Conservation (phyloP, 2,888 invertebrate genomes). For the Gonocerus acuteangulatus region DNA sequence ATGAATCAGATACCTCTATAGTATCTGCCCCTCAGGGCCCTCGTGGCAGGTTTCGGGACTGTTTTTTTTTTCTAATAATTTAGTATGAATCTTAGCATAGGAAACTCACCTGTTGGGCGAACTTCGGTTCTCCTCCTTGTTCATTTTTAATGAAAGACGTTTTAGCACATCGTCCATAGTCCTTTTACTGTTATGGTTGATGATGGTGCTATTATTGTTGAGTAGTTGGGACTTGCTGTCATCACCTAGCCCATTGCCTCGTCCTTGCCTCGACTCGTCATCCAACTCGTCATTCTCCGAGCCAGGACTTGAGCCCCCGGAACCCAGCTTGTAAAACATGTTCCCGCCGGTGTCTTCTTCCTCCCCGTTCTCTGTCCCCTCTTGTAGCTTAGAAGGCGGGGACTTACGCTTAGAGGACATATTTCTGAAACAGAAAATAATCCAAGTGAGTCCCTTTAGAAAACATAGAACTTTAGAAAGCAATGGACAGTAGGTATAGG, state of each 20-base stretch:
- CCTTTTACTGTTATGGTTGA: slow-evolving; percentile 59
- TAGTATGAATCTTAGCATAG: too few relatives aligned
- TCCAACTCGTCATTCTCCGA: slow-evolving; percentile 43
- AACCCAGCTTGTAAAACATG: slow-evolving; percentile 41
- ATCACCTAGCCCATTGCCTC: background rate
- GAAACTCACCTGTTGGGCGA: slow-evolving; percentile 50
- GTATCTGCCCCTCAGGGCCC: too few relatives aligned
- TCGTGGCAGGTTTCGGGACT: too few relatives aligned
- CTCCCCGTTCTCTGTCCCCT: slow-evolving; percentile 57
- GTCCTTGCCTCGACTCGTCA: slow-evolving; percentile 5
- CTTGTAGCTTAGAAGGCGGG: slow-evolving; percentile 84
- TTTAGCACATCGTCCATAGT: slow-evolving; percentile 89
- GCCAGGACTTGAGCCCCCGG: slow-evolving; percentile 46
- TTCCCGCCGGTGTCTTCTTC: slow-evolving; percentile 38
- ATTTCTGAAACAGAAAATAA: slow-evolving; percentile 61
- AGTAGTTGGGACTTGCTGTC: slow-evolving; percentile 42
- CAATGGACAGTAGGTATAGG: too few relatives aligned
- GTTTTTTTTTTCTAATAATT: too few relatives aligned
- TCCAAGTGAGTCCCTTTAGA: too few relatives aligned
- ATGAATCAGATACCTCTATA: too few relatives aligned
- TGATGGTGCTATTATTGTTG: slow-evolving; percentile 52
- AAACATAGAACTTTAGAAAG: too few relatives aligned
- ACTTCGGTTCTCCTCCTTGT: slow-evolving; percentile 60
- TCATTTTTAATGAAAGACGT: slow-evolving; percentile 77
- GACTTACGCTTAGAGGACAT: slow-evolving; percentile 97